These are phyloP conservation scores for Xiphorhynchus elegans DNA, from an alignment of 2,113 vertebrate species.

Conservation along the genomic window DNA sequence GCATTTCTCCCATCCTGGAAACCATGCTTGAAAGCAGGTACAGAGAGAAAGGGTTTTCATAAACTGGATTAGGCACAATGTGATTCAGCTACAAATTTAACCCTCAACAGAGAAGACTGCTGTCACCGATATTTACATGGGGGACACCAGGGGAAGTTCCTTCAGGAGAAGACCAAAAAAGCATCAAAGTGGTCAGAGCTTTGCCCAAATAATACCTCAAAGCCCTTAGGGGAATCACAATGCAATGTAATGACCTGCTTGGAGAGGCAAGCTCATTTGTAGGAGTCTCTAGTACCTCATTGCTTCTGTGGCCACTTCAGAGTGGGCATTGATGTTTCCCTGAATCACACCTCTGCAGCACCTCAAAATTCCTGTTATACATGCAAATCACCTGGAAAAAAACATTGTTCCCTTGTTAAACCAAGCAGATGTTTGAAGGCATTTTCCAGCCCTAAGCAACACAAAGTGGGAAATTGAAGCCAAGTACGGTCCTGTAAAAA, in stretches of 20 bases:
- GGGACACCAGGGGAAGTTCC: not conserved
- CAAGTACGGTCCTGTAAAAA: not conserved
- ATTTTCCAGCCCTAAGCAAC: constrained; percentile 12
- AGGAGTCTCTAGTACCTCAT: not conserved
- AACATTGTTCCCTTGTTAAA: not conserved
- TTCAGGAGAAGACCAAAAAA: not conserved
- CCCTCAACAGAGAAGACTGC: not conserved
- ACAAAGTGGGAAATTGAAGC: not conserved
- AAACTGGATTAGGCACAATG: not conserved
- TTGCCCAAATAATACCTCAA: not conserved
- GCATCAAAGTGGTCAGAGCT: not conserved
- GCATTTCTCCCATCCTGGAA: not conserved
- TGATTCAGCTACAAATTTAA: not conserved
- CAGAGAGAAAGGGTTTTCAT: not conserved
- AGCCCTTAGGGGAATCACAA: not conserved
- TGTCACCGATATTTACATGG: not conserved
- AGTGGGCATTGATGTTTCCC: not conserved
- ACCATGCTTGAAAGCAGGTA: not conserved
- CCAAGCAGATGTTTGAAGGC: not conserved
- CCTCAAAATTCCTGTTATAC: not conserved
- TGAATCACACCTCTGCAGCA: not conserved
- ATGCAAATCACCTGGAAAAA: not conserved
- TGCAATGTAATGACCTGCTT: not conserved
- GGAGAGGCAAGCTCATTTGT: not conserved
- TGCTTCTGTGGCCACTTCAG: not conserved